phyloP scores from a whole-genome alignment of 2,113 vertebrate genomes.

The Girardinichthys multiradiatus region DNA sequence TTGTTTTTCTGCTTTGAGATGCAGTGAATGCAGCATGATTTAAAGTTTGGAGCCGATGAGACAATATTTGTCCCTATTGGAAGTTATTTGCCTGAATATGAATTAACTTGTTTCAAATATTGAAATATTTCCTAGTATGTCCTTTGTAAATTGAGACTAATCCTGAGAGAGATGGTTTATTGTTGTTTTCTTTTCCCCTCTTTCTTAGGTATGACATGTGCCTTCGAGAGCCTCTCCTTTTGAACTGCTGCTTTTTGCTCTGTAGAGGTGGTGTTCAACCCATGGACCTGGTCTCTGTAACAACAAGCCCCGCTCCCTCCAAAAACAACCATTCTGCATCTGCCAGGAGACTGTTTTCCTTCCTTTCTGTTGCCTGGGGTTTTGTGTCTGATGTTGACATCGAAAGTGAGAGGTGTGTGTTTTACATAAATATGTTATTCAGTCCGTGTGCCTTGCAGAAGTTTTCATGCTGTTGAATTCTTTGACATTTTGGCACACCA shows the following conservation, averaged over 20 bases:
- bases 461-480: not conserved
- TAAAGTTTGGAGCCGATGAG: no score
- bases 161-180: not conserved
- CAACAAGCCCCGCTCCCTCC: conserved; percentile 80
- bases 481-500: not conserved
- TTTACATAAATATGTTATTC: not conserved
- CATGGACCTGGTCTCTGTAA: conserved; percentile 91
- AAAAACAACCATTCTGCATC: conserved; percentile 61
- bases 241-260: conserved; percentile 90
- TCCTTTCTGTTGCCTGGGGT: conserved; percentile 93
- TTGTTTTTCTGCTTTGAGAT: no score
- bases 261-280: conserved; percentile 85
- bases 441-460: no score
- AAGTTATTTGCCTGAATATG: no score
- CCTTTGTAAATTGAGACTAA: not conserved
- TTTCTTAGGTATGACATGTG: conserved; percentile 85
- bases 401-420: conserved; percentile 86
- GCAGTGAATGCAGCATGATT: no score
- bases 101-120: no score
- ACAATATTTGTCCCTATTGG: no score
- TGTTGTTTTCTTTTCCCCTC: conserved; percentile 1
- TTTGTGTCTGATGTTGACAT: conserved; percentile 93
- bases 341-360: conserved; percentile 85
- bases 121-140: not conserved
- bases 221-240: conserved; percentile 87